These are phyloP conservation scores for Ormyrus thymus DNA, from an alignment of 2,888 invertebrate genomes.

Conservation along the genomic window DNA sequence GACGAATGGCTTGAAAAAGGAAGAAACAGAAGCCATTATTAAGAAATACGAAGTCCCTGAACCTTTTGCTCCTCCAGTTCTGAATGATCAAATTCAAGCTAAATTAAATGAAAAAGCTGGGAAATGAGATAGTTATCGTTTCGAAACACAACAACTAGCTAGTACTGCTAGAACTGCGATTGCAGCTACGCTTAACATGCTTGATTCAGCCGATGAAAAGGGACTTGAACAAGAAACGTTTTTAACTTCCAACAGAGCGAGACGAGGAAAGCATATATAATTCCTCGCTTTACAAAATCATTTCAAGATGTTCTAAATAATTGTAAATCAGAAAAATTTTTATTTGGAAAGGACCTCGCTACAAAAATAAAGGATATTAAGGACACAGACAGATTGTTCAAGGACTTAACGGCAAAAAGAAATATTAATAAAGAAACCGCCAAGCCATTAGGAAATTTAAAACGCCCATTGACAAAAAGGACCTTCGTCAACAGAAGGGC, in stretches of 20 bases:
- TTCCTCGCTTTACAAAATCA: constrained; percentile 8
- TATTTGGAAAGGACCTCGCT: constrained; percentile 26
- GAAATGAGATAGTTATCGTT: constrained; percentile 50
- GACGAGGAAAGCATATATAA: constrained; percentile 35
- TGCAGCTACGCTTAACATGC: constrained; percentile 36
- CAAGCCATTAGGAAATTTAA: neutral
- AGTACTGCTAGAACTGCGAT: constrained; percentile 49
- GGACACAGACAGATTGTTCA: neutral
- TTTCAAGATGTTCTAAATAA: constrained; percentile 25
- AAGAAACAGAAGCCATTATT: constrained; percentile 33
- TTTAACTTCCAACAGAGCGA: constrained; percentile 12
- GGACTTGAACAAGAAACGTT: constrained; percentile 37
- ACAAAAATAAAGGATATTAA: constrained; percentile 3
- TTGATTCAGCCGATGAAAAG: constrained; percentile 38
- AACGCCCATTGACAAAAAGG: neutral
- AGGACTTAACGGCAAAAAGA: neutral
- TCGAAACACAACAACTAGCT: constrained; percentile 43
- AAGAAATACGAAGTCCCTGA: constrained; percentile 47
- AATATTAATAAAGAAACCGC: neutral
- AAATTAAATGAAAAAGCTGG: constrained; percentile 45
- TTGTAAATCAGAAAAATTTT: neutral
- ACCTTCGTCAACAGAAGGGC: neutral
- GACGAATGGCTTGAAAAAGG: constrained; percentile 35
- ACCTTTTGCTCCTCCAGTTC: constrained; percentile 45
- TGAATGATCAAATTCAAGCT: constrained; percentile 53